Percentiles rank a stretch among this genome's conserved stretches.
phyloP scores from a whole-genome alignment of 2,888 invertebrate genomes.

The Cosmopolites sordidus region DNA sequence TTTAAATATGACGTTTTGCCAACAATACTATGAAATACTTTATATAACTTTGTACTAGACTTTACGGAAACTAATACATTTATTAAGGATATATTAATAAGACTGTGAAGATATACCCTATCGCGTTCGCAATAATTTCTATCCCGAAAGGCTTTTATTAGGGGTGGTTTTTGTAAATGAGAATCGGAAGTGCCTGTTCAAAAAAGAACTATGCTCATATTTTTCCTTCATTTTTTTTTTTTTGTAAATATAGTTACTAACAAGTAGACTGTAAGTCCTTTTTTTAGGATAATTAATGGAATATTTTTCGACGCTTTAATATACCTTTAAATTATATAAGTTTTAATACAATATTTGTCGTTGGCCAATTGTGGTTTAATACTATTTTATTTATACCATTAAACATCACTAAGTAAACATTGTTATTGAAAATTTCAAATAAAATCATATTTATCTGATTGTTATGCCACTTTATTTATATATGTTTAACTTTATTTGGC shows the following conservation, averaged over 20 bases:
- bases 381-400: slow-evolving; percentile 36
- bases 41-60: not conserved
- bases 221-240: slow-evolving; percentile 5
- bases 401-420: slow-evolving; percentile 37
- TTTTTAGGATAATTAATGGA: slow-evolving; percentile 24
- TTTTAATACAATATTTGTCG: slow-evolving; percentile 28
- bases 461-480: no score
- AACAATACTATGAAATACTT: no score
- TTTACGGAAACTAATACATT: not conserved
- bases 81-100: not conserved
- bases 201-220: slow-evolving; percentile 28
- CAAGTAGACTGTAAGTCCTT: slow-evolving; percentile 29
- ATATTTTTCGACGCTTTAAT: slow-evolving; percentile 37
- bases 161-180: not conserved
- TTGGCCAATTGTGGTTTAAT: slow-evolving; percentile 19
- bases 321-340: slow-evolving; percentile 31
- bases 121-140: not conserved
- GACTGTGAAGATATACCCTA: not conserved
- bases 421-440: slow-evolving; percentile 29
- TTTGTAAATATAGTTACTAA: slow-evolving; percentile 28
- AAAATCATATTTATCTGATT: slow-evolving; percentile 32
- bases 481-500: no score
- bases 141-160: not conserved
- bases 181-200: slow-evolving; percentile 33
- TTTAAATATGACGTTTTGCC: no score